These are phyloP conservation scores for Leptarthrus brevirostris DNA, from an alignment of 2,888 invertebrate species.

Conservation along the genomic window DNA sequence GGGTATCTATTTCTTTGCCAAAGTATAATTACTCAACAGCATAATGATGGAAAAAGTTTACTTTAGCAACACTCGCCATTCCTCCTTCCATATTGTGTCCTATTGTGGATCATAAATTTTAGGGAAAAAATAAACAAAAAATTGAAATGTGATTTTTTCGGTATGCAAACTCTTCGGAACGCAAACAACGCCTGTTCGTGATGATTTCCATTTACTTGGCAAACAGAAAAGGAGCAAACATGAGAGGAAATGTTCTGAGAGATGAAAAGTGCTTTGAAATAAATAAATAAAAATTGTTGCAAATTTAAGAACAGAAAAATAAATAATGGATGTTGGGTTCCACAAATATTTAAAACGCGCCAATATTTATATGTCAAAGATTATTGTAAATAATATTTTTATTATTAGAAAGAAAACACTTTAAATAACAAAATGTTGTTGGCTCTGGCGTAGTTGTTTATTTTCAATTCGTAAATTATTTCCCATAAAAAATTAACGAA, in stretches of 20 bases:
- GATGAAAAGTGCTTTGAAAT: not conserved
- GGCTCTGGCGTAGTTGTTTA: no score
- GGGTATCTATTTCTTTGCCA: not conserved
- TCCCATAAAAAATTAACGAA: no score
- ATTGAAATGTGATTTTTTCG: not conserved
- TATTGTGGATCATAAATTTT: not conserved
- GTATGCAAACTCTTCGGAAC: not conserved
- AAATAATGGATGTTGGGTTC: no score
- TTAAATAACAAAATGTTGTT: no score
- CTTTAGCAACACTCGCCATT: not conserved
- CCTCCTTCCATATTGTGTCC: not conserved
- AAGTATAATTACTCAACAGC: not conserved
- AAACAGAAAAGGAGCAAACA: not conserved
- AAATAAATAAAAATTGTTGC: no score
- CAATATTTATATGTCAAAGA: no score
- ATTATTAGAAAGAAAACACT: no score
- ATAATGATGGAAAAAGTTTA: not conserved
- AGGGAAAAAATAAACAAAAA: not conserved
- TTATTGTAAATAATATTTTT: no score
- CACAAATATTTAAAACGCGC: no score
- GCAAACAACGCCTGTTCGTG: not conserved
- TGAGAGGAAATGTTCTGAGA: no score
- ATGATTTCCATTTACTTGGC: not conserved
- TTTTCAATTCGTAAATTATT: no score
- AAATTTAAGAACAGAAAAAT: no score